These are phyloP conservation scores for Blastomussa wellsi DNA, from an alignment of 92 coral and sea anemone species.

Conservation along the genomic window DNA sequence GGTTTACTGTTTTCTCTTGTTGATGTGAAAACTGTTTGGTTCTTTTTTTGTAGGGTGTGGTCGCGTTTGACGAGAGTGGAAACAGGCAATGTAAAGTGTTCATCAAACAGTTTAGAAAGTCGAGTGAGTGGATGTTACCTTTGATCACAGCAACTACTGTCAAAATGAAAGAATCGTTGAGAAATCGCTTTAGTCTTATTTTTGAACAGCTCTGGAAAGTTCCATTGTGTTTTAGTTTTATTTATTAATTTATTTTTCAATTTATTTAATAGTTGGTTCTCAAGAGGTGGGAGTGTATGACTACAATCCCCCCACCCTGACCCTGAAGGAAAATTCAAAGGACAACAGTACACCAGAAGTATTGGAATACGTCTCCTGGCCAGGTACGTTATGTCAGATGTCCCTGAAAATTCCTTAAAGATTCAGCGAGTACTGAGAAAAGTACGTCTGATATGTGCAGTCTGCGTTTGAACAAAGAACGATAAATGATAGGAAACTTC, in stretches of 20 bases:
- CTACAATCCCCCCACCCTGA: slow-evolving; percentile 27
- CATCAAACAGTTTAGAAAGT: slow-evolving; percentile 43
- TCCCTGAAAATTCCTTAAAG: background rate
- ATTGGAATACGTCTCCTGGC: slow-evolving; percentile 30
- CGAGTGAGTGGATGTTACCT: slow-evolving; percentile 13
- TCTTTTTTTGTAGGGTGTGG: slow-evolving; percentile 38
- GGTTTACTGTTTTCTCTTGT: background rate
- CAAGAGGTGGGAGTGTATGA: slow-evolving; percentile 36
- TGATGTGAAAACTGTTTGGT: background rate
- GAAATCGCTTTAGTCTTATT: background rate
- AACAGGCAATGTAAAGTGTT: slow-evolving; percentile 49
- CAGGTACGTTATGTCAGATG: slow-evolving; percentile 22
- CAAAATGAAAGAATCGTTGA: background rate
- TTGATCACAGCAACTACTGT: background rate
- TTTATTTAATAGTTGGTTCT: slow-evolving; percentile 17
- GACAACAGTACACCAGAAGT: slow-evolving; percentile 10
- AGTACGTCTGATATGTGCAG: background rate
- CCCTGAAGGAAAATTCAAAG: slow-evolving; percentile 16
- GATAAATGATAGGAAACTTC: no score
- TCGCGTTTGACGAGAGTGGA: slow-evolving; percentile 59
- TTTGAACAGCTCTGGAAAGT: background rate
- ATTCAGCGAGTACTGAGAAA: background rate
- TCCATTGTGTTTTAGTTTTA: no score
- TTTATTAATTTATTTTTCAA: background rate
- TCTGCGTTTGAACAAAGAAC: no score